These are phyloP conservation scores for Agriopis leucophaearia DNA, from an alignment of 2,888 invertebrate species.

Conservation along the genomic window DNA sequence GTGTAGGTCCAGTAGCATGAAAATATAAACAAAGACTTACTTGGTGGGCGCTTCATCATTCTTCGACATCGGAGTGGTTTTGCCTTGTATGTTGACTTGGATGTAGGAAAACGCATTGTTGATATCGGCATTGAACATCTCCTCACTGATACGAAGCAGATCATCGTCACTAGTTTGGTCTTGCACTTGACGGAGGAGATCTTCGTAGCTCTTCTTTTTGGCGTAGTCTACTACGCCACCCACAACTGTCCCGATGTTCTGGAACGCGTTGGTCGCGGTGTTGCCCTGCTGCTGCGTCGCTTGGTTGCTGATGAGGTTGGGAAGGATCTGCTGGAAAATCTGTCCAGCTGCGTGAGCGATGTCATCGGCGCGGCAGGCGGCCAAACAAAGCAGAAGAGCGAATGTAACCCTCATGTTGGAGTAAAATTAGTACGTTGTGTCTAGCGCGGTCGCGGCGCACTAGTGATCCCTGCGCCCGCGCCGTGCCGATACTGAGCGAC, in stretches of 20 bases:
- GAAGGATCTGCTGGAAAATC: conserved; percentile 79
- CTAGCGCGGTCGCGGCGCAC: conserved; percentile 75
- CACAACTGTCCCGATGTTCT: conserved; percentile 79
- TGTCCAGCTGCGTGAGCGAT: conserved; percentile 77
- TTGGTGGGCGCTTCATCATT: conserved; percentile 91
- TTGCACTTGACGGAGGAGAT: conserved; percentile 74
- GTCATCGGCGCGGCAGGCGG: conserved; percentile 71
- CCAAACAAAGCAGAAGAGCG: conserved; percentile 64
- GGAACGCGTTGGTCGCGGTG: conserved; percentile 74
- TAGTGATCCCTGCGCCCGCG: conserved; percentile 75
- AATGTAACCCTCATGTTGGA: conserved; percentile 71
- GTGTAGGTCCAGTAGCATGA: background rate
- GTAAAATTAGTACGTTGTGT: conserved; percentile 62
- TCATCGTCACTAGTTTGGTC: conserved; percentile 88
- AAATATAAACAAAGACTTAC: conserved; percentile 80
- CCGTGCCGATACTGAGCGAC: conserved; percentile 72
- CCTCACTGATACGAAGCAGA: conserved; percentile 89
- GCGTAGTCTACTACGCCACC: conserved; percentile 82
- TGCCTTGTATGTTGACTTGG: conserved; percentile 90
- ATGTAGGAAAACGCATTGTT: conserved; percentile 91
- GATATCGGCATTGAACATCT: conserved; percentile 89
- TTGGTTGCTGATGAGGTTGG: conserved; percentile 73
- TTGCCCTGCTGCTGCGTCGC: conserved; percentile 74
- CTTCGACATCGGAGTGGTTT: conserved; percentile 89
- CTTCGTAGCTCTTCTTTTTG: conserved; percentile 81